phyloP scores from a whole-genome alignment of 2,113 vertebrate species.

The Periophthalmodon schlosseri region DNA sequence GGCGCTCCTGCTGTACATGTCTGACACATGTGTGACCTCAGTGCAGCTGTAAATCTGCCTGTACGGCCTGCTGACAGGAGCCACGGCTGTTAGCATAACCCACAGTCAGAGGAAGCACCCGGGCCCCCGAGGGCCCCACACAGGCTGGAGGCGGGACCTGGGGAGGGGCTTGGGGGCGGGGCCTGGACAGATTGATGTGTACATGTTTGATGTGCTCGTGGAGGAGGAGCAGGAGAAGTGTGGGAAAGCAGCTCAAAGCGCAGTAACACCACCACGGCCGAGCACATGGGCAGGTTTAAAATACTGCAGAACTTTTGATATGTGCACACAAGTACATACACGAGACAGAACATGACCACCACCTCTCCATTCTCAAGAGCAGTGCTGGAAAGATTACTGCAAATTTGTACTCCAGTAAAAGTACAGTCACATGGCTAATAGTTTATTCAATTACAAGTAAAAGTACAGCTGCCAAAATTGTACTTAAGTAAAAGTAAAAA shows the following conservation, averaged over 20 bases:
- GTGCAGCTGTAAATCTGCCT: constrained; percentile 94
- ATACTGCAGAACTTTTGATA: too few species aligned
- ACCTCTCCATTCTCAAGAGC: too few species aligned
- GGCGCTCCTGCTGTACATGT: background rate
- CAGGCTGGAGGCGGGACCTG: background rate
- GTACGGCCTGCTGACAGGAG: constrained; percentile 96
- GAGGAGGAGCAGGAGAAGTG: constrained; percentile 68
- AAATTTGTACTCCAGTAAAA: too few species aligned
- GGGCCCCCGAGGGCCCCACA: constrained; percentile 72
- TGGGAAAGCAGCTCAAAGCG: constrained; percentile 68
- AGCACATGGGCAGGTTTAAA: background rate
- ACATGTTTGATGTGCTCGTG: constrained; percentile 58
- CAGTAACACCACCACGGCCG: background rate
- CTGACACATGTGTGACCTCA: constrained; percentile 70
- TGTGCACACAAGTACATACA: too few species aligned
- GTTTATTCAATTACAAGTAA: too few species aligned
- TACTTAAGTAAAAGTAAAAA: too few species aligned
- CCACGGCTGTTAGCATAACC: constrained; percentile 98
- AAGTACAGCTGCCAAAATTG: too few species aligned
- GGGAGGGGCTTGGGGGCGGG: background rate
- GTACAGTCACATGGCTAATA: too few species aligned
- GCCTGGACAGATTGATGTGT: constrained; percentile 8
- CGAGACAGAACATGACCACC: too few species aligned
- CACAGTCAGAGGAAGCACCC: constrained; percentile 84
- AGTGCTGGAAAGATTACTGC: too few species aligned